Evolutionary conservation across 2,888 invertebrate species (phyloP), one percentile per base, ranked within the genome.

Genomic region (Patella caerulea): DNA sequence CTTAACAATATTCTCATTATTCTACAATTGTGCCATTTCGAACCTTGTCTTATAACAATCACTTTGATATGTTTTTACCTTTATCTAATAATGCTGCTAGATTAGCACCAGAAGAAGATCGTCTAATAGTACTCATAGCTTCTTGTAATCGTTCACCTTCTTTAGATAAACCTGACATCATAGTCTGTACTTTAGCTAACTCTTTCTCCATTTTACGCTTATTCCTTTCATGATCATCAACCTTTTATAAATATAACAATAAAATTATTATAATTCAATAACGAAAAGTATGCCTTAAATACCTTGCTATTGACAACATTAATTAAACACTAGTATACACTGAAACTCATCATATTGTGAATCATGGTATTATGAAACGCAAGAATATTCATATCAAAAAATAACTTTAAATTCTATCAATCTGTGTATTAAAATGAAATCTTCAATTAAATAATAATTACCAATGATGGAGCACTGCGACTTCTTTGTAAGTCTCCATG

Each of bases 141-240:
- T 96, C 94, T 86, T 96, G 96, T 74, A 98, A 93, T 89, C 97
- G 96, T 86, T 96, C 96, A 0, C 97, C 93, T 91, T 97, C 96
- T 11, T 96, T 94, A 87, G 96, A 96, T 87, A 97, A 93, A 77
- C 97, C 96, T 4, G 96, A 95, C 74, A 97, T 96, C 77, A 97
- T 93, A 80, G 94, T 94, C 88, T 97, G 96, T 0, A 97, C 96
- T 65, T 95, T 94, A 55, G 95, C 94, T 81, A 97, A 93, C 91
- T 97, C 97, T 89, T 93, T 89, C 84, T 93, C 92, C 84, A 93
- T 89, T 82, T 92, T 88, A 77, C 90, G 88, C 84, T 90, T 86
- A 72, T 89, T 93, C 77, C 87, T 84, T 45, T 83, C 81, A 52
- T 85, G 83, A 72, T 87, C 87, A 76, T 83, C 86, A 79, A 82